Evolutionary conservation across 1,140 invertebrate genomes (phyloP), one percentile per base, ranked within the genome.

Genomic region (Octopus sinensis): DNA sequence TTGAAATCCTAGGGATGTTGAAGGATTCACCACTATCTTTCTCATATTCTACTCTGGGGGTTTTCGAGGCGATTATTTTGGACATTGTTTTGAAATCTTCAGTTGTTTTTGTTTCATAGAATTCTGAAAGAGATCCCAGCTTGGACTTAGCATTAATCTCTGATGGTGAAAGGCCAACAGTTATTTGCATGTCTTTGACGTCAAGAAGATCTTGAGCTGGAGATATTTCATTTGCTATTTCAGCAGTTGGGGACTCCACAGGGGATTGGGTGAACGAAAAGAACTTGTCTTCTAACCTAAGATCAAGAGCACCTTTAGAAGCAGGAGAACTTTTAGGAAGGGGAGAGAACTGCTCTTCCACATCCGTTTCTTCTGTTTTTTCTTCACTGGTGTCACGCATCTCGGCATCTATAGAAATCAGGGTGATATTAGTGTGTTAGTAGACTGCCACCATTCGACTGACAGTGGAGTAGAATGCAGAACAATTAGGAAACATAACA

Each of bases 331-430:
- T 54, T 83, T 86, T 86, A 54, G 84, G 73, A 81, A 86, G 81
- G 78, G 86, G 88, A 83, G 88, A 88, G 82, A 87, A 89, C 84
- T 88, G 87, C 81, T 90, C 88, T 79, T 89, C 88, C 30, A 87
- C 86, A 83, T 88, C 87, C 76, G 86, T 88, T 82, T 87, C 87
- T 77, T 86, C 86, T 30, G 86, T 85, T 82, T 87, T 87, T 81
- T 86, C 87, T 82, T 87, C 85, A 81, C 83, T 86, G 81, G 81
- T 83, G 83, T 87, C 85, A 81, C 83, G 83, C 77, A 85, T 83
- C 80, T 87, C 86, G 81, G 85, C 86, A 87, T 87, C 87, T 88
- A 87, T 71, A 84, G 83, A 84, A 87, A 86, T 76, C 82, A 81
- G 80, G n/a, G 30, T 43, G 54, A 79, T 79, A 68, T 79, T 79